Evolutionary conservation across 2,888 invertebrate species (phyloP).

Genomic region (Metalampra italica): DNA sequence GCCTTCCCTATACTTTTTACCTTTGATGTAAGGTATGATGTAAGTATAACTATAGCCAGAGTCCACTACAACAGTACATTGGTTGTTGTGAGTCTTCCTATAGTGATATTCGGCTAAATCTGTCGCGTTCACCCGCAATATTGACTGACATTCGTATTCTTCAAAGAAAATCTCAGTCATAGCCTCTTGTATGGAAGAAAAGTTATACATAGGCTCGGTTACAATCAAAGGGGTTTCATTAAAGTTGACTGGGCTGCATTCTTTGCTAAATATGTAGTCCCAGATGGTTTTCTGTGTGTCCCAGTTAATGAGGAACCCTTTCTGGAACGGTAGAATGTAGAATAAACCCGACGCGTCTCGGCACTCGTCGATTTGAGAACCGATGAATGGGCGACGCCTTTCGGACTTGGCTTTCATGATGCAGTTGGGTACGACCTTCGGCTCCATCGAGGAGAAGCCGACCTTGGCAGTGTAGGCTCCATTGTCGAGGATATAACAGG

Average conservation of each 20-base stretch:
- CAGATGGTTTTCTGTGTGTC: constrained; percentile 97
- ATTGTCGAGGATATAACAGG: constrained; percentile 89
- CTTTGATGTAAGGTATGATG: constrained; percentile 92
- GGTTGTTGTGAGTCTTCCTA: constrained; percentile 71
- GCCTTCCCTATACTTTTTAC: constrained; percentile 81
- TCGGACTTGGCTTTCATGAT: constrained; percentile 99
- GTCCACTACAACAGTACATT: constrained; percentile 92
- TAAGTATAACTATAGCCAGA: constrained; percentile 98
- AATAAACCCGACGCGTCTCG: constrained; percentile 96
- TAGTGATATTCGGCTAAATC: constrained; percentile 88
- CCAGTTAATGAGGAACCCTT: constrained; percentile 97
- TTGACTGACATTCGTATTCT: constrained; percentile 93
- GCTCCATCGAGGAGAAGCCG: constrained; percentile 85
- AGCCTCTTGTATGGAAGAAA: constrained; percentile 93
- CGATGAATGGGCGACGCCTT: constrained; percentile 94
- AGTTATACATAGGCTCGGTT: constrained; percentile 97
- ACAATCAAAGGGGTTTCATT: constrained; percentile 89
- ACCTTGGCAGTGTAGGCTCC: constrained; percentile 93
- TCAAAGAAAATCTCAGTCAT: constrained; percentile 98
- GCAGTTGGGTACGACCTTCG: constrained; percentile 93
- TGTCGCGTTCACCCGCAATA: constrained; percentile 88
- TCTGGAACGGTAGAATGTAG: constrained; percentile 95
- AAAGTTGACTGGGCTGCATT: constrained; percentile 87
- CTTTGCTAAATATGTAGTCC: constrained; percentile 96
- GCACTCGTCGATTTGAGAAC: constrained; percentile 95